These are phyloP conservation scores for Pelodytes ibericus DNA, from an alignment of 2,797 vertebrate genomes.

Conservation along the genomic window DNA sequence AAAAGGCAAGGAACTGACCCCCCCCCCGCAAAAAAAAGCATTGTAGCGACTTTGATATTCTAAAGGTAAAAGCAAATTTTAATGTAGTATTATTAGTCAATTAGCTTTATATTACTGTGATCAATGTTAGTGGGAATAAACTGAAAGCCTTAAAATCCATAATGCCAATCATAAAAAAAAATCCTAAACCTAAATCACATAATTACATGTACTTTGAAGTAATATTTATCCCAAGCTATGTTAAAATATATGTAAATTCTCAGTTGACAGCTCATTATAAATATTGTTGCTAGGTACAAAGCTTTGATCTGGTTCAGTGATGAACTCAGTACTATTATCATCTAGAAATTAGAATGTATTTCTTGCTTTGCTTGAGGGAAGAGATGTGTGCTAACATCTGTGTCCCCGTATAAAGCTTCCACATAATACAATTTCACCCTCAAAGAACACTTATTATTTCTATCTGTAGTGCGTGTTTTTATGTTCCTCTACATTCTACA, in stretches of 20 bases:
- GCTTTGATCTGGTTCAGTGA: constrained; percentile 4
- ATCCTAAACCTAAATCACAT: background rate
- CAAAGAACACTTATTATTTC: background rate
- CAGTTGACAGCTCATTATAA: constrained; percentile 10
- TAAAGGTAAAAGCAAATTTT: no score
- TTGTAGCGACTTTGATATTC: no score
- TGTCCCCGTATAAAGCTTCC: background rate
- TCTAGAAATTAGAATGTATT: background rate
- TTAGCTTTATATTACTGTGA: no score
- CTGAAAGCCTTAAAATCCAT: no score
- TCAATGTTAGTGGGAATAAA: no score
- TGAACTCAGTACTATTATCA: background rate
- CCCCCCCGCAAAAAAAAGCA: no score
- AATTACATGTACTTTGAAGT: constrained; percentile 6
- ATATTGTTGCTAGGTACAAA: background rate
- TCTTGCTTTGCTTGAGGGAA: background rate
- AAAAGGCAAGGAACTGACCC: no score
- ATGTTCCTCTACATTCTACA: no score
- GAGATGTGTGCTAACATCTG: background rate
- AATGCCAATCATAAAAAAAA: background rate
- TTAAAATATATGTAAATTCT: constrained; percentile 5
- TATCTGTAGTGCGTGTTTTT: background rate
- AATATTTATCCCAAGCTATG: background rate
- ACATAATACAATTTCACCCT: background rate
- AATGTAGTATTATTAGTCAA: no score